Evolutionary conservation across 2,888 invertebrate genomes (phyloP).

Genomic region (Oxyteleia sp.): DNA sequence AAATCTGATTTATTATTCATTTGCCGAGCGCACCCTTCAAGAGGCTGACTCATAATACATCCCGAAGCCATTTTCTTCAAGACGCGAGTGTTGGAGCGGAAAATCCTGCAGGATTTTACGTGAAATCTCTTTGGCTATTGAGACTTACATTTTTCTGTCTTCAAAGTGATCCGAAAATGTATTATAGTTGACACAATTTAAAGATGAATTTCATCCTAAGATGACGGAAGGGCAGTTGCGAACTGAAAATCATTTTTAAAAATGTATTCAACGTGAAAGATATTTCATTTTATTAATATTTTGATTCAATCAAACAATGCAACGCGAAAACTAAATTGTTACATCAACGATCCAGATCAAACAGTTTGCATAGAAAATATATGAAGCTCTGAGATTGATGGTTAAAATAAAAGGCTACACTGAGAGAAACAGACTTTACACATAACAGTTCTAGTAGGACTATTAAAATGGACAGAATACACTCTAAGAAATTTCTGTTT

Average conservation of each 20-base stretch:
- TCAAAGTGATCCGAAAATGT: slow-evolving; percentile 70
- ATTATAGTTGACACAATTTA: slow-evolving; percentile 70
- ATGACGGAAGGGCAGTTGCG: slow-evolving; percentile 23
- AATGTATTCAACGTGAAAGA: too few species aligned
- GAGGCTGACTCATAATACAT: slow-evolving; percentile 72
- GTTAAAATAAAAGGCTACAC: too few species aligned
- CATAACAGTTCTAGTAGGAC: too few species aligned
- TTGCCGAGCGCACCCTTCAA: slow-evolving; percentile 71
- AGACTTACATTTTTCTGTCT: slow-evolving; percentile 72
- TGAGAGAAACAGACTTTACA: too few species aligned
- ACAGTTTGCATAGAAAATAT: too few species aligned
- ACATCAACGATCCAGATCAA: too few species aligned
- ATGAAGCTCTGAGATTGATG: too few species aligned
- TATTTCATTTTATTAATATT: too few species aligned
- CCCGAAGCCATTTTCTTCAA: slow-evolving; percentile 69
- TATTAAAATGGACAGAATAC: too few species aligned
- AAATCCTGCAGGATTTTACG: slow-evolving; percentile 73
- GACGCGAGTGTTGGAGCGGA: slow-evolving; percentile 70
- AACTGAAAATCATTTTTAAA: slow-evolving; percentile 20
- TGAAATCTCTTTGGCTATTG: slow-evolving; percentile 73
- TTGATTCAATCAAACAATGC: too few species aligned
- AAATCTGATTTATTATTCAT: slow-evolving; percentile 85
- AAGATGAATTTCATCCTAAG: slow-evolving; percentile 46
- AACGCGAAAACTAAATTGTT: too few species aligned
- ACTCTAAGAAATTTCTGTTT: too few species aligned